Percentiles rank a stretch among this genome's conserved stretches.
phyloP scores from a whole-genome alignment of 2,888 invertebrate species.

The Spilarctia lutea region DNA sequence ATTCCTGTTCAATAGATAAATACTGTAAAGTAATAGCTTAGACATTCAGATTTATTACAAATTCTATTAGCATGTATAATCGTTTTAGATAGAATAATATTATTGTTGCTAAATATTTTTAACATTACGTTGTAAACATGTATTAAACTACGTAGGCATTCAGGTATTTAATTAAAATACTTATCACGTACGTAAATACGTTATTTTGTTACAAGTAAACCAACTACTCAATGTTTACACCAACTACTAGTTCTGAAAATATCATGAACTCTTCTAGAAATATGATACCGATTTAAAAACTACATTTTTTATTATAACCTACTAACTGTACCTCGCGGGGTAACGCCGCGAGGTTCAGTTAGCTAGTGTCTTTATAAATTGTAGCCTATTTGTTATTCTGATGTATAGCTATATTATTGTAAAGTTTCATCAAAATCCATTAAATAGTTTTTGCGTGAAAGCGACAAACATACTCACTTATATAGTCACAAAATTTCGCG shows the following conservation, averaged over 20 bases:
- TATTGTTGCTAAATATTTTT: constrained; percentile 6
- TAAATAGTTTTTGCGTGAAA: no score
- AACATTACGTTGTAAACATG: constrained; percentile 2
- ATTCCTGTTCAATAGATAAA: constrained; percentile 28
- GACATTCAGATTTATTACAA: constrained; percentile 6
- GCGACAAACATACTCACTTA: no score
- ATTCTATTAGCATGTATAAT: background rate
- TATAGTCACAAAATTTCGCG: no score
- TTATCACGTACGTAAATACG: background rate
- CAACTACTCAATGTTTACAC: constrained; percentile 7
- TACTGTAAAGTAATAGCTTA: constrained; percentile 1
- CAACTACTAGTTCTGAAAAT: background rate
- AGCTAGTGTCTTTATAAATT: no score
- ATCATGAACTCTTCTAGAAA: background rate
- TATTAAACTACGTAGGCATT: background rate
- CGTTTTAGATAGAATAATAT: background rate
- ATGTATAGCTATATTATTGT: no score
- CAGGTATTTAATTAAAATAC: constrained; percentile 13
- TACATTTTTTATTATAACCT: background rate
- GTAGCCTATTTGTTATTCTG: no score
- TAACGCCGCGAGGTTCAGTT: no score
- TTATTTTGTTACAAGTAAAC: constrained; percentile 16
- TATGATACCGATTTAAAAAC: background rate
- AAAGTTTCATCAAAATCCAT: no score
- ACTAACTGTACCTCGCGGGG: no score